A percentile compares a stretch with the other conserved stretches of the same genome.
phyloP scores from a whole-genome alignment of 2,113 vertebrate species.

The Callopanchax toddi region DNA sequence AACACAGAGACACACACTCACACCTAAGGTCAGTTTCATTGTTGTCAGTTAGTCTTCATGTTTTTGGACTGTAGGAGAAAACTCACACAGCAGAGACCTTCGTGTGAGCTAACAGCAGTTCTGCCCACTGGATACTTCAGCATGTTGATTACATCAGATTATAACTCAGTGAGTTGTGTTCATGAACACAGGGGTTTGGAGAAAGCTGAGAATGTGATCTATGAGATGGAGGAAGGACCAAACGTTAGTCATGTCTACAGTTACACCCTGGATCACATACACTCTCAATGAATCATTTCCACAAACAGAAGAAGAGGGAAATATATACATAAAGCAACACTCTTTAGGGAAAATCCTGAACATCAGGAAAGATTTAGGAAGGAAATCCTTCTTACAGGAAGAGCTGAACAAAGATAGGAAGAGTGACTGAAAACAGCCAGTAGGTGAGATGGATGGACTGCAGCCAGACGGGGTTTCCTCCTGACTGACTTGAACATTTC shows the following conservation, averaged over 20 bases:
- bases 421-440: conserved; percentile 37
- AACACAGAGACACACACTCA: background rate
- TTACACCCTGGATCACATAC: too few species aligned
- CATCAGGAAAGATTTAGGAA: conserved; percentile 67
- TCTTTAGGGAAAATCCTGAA: conserved; percentile 44
- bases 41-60: background rate
- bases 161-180: background rate
- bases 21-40: background rate
- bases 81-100: background rate
- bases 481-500: background rate
- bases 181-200: background rate
- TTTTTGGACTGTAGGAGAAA: background rate
- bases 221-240: too few species aligned
- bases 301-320: background rate
- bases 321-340: conserved; percentile 6
- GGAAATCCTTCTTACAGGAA: conserved; percentile 71
- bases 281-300: background rate
- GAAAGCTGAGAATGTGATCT: too few species aligned
- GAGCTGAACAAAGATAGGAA: conserved; percentile 68
- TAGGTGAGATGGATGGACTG: conserved; percentile 24
- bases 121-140: background rate
- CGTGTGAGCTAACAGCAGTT: background rate
- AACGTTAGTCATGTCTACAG: too few species aligned
- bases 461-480: conserved; percentile 4
- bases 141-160: background rate